Evolutionary conservation across 2,797 vertebrate species (phyloP).

Genomic region (Uromys caudimaculatus): DNA sequence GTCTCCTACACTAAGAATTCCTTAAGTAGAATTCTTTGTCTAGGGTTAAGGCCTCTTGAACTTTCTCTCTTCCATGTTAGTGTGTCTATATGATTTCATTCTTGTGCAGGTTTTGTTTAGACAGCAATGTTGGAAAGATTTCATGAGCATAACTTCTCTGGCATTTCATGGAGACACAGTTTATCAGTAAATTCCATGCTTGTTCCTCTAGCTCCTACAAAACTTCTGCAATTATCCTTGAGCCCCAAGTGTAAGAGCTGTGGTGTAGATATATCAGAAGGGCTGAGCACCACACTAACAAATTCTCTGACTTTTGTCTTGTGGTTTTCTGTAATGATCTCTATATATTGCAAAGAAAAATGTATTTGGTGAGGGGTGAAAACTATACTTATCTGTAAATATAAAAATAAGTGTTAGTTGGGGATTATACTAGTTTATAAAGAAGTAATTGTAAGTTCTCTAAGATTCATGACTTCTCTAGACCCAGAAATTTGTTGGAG

Average conservation of each 20-base stretch:
- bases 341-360: not conserved
- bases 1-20: not conserved
- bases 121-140: too few species aligned
- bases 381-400: not conserved
- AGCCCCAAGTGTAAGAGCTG: too few species aligned
- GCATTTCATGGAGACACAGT: not conserved
- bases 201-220: not conserved
- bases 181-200: too few species aligned
- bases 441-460: not conserved
- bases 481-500: not conserved
- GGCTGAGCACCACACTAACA: not conserved
- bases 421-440: not conserved
- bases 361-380: not conserved
- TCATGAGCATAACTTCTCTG: not conserved
- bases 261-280: not conserved
- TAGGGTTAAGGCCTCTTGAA: not conserved
- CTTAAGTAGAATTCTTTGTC: not conserved
- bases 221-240: not conserved
- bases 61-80: not conserved
- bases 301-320: not conserved
- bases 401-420: not conserved
- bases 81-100: not conserved
- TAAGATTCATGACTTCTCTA: not conserved
- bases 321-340: not conserved
- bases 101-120: not conserved